Evolutionary conservation across 2,113 vertebrate species (phyloP).

Genomic region (Brachyhypopomus occidentalis): DNA sequence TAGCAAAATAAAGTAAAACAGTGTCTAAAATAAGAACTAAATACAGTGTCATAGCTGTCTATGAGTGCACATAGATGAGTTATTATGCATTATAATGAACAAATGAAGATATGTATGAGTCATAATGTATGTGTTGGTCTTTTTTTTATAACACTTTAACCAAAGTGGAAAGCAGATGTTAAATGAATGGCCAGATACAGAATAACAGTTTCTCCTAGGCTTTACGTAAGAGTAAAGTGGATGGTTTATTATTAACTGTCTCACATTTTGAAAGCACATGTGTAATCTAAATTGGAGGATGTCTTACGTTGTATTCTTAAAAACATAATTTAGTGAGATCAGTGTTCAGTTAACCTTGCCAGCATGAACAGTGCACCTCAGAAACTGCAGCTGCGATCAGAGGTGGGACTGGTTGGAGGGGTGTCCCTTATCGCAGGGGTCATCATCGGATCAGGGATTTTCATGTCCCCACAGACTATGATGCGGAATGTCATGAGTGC

Average conservation of each 20-base stretch:
- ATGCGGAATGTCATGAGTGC: constrained; percentile 78
- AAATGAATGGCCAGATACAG: background rate
- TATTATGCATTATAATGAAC: too few relatives aligned
- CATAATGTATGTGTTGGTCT: too few relatives aligned
- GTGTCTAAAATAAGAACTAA: too few relatives aligned
- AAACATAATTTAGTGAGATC: background rate
- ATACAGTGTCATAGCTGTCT: too few relatives aligned
- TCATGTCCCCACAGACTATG: constrained; percentile 76
- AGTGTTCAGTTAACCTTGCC: background rate
- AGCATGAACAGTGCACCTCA: constrained; percentile 48
- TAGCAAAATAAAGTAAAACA: too few relatives aligned
- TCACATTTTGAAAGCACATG: background rate
- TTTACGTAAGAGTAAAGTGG: background rate
- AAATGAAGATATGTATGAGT: too few relatives aligned
- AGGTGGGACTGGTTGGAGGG: constrained; percentile 72
- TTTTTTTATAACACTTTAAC: too few relatives aligned
- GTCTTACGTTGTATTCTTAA: background rate
- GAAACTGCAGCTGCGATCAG: constrained; percentile 62
- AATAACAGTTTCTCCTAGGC: background rate
- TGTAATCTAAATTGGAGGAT: too few relatives aligned
- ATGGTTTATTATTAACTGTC: constrained; percentile 19
- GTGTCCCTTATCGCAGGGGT: constrained; percentile 82
- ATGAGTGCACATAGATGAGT: too few relatives aligned
- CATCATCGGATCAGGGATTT: constrained; percentile 83
- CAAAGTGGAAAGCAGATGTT: background rate